phyloP scores from a whole-genome alignment of 2,888 invertebrate species.

The Selenia dentaria region DNA sequence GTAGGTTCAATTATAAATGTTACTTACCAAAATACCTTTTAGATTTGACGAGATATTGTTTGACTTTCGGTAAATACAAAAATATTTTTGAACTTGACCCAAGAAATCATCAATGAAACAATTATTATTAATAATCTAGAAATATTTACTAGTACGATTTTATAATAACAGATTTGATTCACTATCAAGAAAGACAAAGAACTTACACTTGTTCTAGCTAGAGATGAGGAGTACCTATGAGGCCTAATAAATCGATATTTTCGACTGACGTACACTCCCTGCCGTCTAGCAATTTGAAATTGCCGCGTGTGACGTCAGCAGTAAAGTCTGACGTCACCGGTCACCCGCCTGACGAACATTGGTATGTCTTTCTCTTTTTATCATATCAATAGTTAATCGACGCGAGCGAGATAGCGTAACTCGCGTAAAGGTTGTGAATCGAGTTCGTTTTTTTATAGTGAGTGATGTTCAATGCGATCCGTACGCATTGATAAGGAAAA shows the following conservation, averaged over 20 bases:
- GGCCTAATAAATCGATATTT: constrained; percentile 60
- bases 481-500: constrained; percentile 61
- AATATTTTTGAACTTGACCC: too few species aligned
- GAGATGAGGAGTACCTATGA: constrained; percentile 27
- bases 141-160: too few species aligned
- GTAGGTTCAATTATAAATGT: too few species aligned
- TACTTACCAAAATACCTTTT: too few species aligned
- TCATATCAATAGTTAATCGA: constrained; percentile 54
- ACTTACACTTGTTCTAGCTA: constrained; percentile 1
- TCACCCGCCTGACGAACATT: constrained; percentile 43
- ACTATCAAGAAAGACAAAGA: constrained; percentile 4
- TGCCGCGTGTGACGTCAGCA: constrained; percentile 81
- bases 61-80: too few species aligned
- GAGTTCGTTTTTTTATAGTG: constrained; percentile 65
- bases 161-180: too few species aligned
- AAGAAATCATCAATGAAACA: too few species aligned
- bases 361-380: constrained; percentile 49
- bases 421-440: constrained; percentile 77
- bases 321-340: constrained; percentile 65
- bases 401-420: constrained; percentile 52
- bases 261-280: constrained; percentile 64
- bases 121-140: too few species aligned
- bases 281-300: constrained; percentile 71
- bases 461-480: constrained; percentile 63
- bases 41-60: too few species aligned